Evolutionary conservation across 1,140 invertebrate species (phyloP).

Genomic region (Coenobita brevimanus): DNA sequence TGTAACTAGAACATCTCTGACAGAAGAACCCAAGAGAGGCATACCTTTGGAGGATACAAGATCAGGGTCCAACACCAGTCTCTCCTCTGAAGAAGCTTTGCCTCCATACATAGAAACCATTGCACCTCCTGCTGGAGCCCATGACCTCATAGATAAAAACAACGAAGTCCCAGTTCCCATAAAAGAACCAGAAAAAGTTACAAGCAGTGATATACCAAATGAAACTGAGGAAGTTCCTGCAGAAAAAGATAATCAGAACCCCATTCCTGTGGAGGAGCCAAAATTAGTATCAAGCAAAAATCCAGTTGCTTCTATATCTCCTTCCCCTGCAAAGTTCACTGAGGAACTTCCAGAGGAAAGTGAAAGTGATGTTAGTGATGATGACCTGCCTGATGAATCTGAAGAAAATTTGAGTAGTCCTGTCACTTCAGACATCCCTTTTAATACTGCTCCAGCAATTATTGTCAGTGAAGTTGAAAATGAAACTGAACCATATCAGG

Average conservation of each 20-base stretch:
- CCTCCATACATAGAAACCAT: conserved; percentile 17
- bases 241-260: not conserved
- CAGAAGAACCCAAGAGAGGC: too few relatives aligned
- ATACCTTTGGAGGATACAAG: not conserved
- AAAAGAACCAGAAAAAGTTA: not conserved
- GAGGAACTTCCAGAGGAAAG: too few relatives aligned
- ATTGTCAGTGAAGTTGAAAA: too few relatives aligned
- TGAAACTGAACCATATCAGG: too few relatives aligned
- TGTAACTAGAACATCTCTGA: too few relatives aligned
- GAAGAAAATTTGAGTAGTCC: too few relatives aligned
- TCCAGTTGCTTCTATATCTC: too few relatives aligned
- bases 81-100: conserved; percentile 35
- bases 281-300: too few relatives aligned
- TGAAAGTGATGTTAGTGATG: too few relatives aligned
- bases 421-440: too few relatives aligned
- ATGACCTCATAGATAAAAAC: not conserved
- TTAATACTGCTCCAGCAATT: too few relatives aligned
- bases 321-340: too few relatives aligned
- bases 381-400: not conserved
- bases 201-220: not conserved
- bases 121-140: not conserved
- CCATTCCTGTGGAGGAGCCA: not conserved
- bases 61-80: conserved; percentile 4
- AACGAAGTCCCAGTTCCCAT: not conserved
- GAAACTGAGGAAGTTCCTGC: not conserved